phyloP scores from a whole-genome alignment of 1,140 invertebrate species.

The Panagrolaimus sp. region DNA sequence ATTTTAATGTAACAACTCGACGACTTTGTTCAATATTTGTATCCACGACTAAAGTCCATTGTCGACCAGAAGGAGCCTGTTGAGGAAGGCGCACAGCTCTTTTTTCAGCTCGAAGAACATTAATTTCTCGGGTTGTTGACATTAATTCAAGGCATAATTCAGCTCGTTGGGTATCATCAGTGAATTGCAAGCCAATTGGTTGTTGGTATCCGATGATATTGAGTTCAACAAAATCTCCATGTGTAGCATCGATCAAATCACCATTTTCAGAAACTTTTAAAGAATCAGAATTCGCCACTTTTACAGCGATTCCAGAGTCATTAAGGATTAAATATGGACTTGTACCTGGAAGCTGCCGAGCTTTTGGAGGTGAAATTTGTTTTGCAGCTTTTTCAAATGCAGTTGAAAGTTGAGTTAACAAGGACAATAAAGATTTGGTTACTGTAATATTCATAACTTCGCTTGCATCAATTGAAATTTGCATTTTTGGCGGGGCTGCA shows the following conservation, averaged over 20 bases:
- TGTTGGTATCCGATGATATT: conserved; percentile 29
- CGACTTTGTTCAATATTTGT: conserved; percentile 70
- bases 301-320: conserved; percentile 54
- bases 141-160: conserved; percentile 55
- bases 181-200: conserved; percentile 29
- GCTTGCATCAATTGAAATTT: conserved; percentile 60
- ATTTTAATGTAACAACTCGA: conserved; percentile 70
- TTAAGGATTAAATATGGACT: conserved; percentile 69
- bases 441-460: conserved; percentile 66
- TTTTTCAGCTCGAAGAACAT: conserved; percentile 78
- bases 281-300: conserved; percentile 47
- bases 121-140: conserved; percentile 65
- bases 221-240: conserved; percentile 60
- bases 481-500: conserved; percentile 49
- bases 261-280: conserved; percentile 67
- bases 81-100: conserved; percentile 73
- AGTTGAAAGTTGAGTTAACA: conserved; percentile 65
- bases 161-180: conserved; percentile 34
- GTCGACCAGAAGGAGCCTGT: conserved; percentile 66
- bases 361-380: conserved; percentile 60
- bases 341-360: conserved; percentile 61
- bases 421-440: conserved; percentile 79
- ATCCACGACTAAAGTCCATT: conserved; percentile 74
- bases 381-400: conserved; percentile 64
- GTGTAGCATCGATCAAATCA: conserved; percentile 66